Evolutionary conservation across 1,140 invertebrate genomes (phyloP).

Genomic region (Solenopsis invicta): DNA sequence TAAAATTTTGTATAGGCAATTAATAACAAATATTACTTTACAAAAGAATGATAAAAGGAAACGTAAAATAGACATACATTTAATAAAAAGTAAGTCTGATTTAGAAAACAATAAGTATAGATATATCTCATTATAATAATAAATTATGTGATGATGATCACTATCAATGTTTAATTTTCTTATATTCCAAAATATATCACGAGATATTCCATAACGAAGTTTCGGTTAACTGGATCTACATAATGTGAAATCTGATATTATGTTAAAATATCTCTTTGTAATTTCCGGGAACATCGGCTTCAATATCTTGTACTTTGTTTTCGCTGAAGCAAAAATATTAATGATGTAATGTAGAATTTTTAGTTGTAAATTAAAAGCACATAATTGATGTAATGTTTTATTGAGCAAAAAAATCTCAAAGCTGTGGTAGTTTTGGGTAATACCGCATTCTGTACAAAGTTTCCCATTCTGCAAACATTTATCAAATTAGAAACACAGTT

Average conservation of each 20-base stretch:
- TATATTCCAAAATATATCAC: background rate
- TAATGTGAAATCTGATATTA: background rate
- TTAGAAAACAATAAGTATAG: background rate
- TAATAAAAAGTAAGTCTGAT: background rate
- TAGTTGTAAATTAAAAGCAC: background rate
- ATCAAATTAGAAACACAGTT: background rate
- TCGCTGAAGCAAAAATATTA: background rate
- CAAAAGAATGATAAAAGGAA: background rate
- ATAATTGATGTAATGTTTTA: slow-evolving; percentile 19
- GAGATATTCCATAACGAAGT: background rate
- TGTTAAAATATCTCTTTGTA: background rate
- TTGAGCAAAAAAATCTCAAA: background rate
- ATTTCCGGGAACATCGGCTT: slow-evolving; percentile 11
- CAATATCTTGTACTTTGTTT: background rate
- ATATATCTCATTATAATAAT: background rate
- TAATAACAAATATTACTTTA: background rate
- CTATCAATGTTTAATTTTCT: background rate
- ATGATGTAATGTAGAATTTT: background rate
- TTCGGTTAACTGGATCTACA: background rate
- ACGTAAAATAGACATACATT: background rate
- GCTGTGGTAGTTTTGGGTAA: background rate
- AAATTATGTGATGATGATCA: background rate
- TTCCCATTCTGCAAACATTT: slow-evolving; percentile 20
- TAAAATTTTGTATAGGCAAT: background rate
- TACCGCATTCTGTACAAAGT: background rate